These are phyloP conservation scores for Himalopsyche kuldschensis DNA, from an alignment of 2,888 invertebrate species.

Conservation along the genomic window DNA sequence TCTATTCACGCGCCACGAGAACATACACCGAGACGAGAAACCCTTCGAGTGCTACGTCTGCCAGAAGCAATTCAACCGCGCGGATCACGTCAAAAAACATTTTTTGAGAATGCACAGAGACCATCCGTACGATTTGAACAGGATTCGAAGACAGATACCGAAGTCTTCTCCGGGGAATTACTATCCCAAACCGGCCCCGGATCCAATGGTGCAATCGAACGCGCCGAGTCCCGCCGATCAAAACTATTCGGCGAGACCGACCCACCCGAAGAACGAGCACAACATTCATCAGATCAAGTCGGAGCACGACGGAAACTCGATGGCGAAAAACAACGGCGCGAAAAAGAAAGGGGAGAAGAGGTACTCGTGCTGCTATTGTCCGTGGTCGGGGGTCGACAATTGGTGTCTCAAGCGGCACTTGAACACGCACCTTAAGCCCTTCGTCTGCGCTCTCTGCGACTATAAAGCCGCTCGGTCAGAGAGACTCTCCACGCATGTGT, in stretches of 20 bases:
- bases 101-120: slow-evolving; percentile 91
- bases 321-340: slow-evolving; percentile 43
- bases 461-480: slow-evolving; percentile 93
- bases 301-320: slow-evolving; percentile 42
- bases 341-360: slow-evolving; percentile 66
- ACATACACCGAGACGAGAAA: slow-evolving; percentile 91
- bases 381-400: slow-evolving; percentile 91
- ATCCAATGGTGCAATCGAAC: slow-evolving; percentile 34
- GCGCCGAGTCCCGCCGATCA: slow-evolving; percentile 22
- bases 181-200: slow-evolving; percentile 42
- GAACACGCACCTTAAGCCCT: slow-evolving; percentile 91
- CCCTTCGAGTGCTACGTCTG: slow-evolving; percentile 93
- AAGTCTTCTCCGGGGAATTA: slow-evolving; percentile 59
- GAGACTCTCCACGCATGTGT: slow-evolving; percentile 84
- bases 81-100: slow-evolving; percentile 93
- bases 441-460: slow-evolving; percentile 86
- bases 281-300: slow-evolving; percentile 48
- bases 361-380: slow-evolving; percentile 86
- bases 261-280: slow-evolving; percentile 50
- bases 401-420: slow-evolving; percentile 92
- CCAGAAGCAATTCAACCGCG: slow-evolving; percentile 89
- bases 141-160: slow-evolving; percentile 69
- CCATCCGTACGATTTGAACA: slow-evolving; percentile 82
- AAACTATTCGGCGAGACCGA: slow-evolving; percentile 17
- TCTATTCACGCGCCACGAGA: slow-evolving; percentile 88